phyloP scores from a whole-genome alignment of 2,113 vertebrate genomes.

The Zootoca vivipara region DNA sequence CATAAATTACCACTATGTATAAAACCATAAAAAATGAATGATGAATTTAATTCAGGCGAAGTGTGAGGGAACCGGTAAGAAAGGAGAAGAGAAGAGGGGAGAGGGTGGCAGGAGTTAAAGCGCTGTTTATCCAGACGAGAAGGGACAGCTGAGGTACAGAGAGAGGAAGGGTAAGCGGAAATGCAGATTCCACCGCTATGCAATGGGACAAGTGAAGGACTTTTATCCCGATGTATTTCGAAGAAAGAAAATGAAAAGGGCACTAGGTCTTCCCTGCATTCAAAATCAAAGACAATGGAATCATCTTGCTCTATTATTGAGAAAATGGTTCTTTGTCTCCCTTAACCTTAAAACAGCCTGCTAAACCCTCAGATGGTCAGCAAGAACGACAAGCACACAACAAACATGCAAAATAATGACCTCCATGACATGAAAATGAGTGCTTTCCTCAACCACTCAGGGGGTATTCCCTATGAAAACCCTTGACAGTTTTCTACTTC shows the following conservation, averaged over 20 bases:
- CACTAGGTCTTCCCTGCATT: slow-evolving; percentile 28
- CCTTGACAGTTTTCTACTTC: not conserved
- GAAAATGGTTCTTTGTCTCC: slow-evolving; percentile 20
- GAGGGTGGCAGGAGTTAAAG: slow-evolving; percentile 24
- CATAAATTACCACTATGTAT: slow-evolving; percentile 84
- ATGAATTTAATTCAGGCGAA: slow-evolving; percentile 85
- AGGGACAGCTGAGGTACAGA: slow-evolving; percentile 52
- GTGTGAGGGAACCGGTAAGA: slow-evolving; percentile 71
- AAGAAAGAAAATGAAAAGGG: slow-evolving; percentile 25
- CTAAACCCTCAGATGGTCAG: slow-evolving; percentile 31
- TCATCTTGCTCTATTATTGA: slow-evolving; percentile 15
- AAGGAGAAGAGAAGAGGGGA: slow-evolving; percentile 59
- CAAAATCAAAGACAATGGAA: slow-evolving; percentile 31
- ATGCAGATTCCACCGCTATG: slow-evolving; percentile 61
- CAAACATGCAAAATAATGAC: not conserved
- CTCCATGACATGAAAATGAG: not conserved
- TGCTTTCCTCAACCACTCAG: not conserved
- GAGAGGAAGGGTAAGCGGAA: slow-evolving; percentile 30
- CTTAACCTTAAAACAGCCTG: not conserved
- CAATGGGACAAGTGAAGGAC: slow-evolving; percentile 37
- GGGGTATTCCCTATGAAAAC: not conserved
- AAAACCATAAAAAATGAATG: slow-evolving; percentile 88
- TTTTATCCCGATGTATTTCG: slow-evolving; percentile 50
- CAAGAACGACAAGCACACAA: slow-evolving; percentile 7
- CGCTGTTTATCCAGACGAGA: slow-evolving; percentile 72